Evolutionary conservation across 2,888 invertebrate species (phyloP), one percentile per base, ranked within the genome.

Genomic region (Cataglyphis livida): DNA sequence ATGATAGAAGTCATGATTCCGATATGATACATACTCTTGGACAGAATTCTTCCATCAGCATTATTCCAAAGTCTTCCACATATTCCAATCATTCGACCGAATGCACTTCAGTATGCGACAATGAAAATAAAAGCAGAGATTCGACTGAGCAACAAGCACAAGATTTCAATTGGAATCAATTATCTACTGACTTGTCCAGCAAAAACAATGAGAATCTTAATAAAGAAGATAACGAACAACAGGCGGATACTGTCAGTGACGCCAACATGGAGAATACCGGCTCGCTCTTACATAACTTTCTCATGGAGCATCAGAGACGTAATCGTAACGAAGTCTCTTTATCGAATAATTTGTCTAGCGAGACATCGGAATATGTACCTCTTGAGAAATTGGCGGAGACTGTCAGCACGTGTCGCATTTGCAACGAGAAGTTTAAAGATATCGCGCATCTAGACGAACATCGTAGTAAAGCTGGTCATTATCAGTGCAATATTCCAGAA

Each of bases 341-440:
- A 32, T 90, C 92, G 3, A 91, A 87, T 41, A 90, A 82, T 66
- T 75, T 88, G 18, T 74, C 91, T 0, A 90, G 90, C 6, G 94
- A 94, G 83, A 96, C 96, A 84, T 64, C 78, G 4, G 96, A 96
- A 94, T 96, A 96, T 89, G 96, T 96, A 86, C 96, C 96, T 0
- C 93, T 96, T 84, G 96, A 96, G 84, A 96, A 95, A 41, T 93
- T 96, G 87, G 96, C 96, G 0, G 95, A 95, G 1, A 96, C 96
- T 0, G 95, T 96, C 75, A 96, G 95, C 83, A 95, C 96, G 0
- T 96, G 96, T 91, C 95, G 96, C 10, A 95, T 96, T 1, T 96
- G 96, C 91, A 96, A 96, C 87, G 96, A 96, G 44, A 95, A 96
- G 84, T 96, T 96, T 92, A 96, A 96, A 21, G 95, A 95, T 85